phyloP scores from a whole-genome alignment of 2,888 invertebrate genomes.

The Agrenia bidenticulata region DNA sequence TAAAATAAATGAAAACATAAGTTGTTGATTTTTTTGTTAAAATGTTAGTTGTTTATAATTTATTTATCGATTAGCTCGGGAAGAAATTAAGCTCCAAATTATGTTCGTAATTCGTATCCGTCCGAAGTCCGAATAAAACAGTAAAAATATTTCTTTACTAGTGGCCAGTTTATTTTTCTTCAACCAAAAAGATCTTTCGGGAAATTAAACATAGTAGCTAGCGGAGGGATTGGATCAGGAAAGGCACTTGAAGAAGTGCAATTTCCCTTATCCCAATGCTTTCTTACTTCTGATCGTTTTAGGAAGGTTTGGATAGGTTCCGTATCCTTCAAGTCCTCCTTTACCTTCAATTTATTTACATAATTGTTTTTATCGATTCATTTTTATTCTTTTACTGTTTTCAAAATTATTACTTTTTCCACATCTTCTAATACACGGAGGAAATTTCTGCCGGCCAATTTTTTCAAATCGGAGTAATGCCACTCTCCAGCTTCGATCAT shows the following conservation, averaged over 20 bases:
- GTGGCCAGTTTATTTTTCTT: too few species aligned
- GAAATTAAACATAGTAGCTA: constrained; percentile 16
- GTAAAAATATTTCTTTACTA: too few species aligned
- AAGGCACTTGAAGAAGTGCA: constrained; percentile 28
- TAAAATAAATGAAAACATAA: too few species aligned
- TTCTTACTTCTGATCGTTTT: constrained; percentile 23
- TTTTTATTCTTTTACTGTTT: too few species aligned
- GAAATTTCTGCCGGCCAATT: constrained; percentile 55
- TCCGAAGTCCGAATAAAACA: too few species aligned
- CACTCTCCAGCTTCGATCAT: constrained; percentile 54
- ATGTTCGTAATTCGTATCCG: too few species aligned
- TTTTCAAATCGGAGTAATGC: constrained; percentile 54
- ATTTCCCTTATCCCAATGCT: constrained; percentile 33
- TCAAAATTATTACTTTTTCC: constrained; percentile 1
- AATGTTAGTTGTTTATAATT: too few species aligned
- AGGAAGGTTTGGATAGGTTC: constrained; percentile 42
- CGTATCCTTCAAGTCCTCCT: constrained; percentile 33
- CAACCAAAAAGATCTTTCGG: constrained; percentile 10
- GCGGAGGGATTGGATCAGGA: constrained; percentile 20
- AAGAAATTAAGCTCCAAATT: too few species aligned
- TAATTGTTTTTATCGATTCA: too few species aligned
- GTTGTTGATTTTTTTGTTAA: too few species aligned
- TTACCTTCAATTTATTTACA: constrained; percentile 23
- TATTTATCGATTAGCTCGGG: too few species aligned
- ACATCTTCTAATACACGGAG: constrained; percentile 50